Conservation (phyloP, 2,797 vertebrate genomes). For the Loriculus beryllinus region DNA sequence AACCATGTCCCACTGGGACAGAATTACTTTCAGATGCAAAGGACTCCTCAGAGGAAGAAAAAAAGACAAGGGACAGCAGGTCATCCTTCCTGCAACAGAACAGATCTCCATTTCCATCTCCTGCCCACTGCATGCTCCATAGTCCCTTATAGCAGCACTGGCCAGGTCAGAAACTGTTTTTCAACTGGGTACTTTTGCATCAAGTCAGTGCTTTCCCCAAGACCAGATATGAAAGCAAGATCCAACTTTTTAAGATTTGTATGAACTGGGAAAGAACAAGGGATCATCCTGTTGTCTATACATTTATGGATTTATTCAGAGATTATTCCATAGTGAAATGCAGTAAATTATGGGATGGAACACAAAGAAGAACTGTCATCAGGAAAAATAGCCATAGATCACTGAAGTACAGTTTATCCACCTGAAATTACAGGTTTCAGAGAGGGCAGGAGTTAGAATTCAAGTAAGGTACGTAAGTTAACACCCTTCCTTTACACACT, state of each 20-base stretch:
- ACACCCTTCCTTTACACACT: not conserved
- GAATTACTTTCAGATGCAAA: conserved; percentile 57
- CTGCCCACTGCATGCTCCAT: rapidly evolving
- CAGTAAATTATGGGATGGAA: not conserved
- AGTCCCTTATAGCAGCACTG: not conserved
- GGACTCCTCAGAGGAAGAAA: not conserved
- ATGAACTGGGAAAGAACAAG: not conserved
- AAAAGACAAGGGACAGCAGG: not conserved
- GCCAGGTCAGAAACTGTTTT: not conserved
- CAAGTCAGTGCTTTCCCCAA: not conserved
- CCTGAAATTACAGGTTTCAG: not conserved
- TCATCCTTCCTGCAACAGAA: not conserved
- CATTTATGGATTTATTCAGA: not conserved
- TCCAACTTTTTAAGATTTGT: not conserved
- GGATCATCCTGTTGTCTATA: not conserved
- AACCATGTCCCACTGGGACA: not conserved
- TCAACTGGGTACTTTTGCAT: not conserved
- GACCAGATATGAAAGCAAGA: not conserved
- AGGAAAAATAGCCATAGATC: not conserved
- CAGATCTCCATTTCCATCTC: not conserved
- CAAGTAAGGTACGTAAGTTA: not conserved
- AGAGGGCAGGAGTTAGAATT: not conserved
- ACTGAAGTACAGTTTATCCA: not conserved
- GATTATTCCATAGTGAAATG: not conserved
- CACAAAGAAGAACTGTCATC: not conserved